Base-by-base conservation (phyloP, 1,140 invertebrate genomes). In the Diprion similis region DNA sequence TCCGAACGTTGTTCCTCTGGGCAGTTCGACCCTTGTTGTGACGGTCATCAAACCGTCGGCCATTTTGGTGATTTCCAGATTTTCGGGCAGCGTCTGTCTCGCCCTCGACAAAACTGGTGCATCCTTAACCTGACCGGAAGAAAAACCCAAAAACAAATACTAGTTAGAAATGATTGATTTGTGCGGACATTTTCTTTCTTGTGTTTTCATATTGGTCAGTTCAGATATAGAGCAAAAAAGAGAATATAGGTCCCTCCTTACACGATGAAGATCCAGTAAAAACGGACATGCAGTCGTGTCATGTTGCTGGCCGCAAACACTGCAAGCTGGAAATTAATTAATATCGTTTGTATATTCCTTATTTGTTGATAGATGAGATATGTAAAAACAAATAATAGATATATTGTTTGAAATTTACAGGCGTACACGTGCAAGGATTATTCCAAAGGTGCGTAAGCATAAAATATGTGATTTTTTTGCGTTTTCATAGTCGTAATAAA, bases 1-100 rank as follows among this genome's bases (percentile, higher is more conserved):
- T 9, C 89, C 89, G 76, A 89, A 88, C 71, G 86, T 85, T 9
- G 86, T 88, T 59, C 87, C 89, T 66, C 79, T 77, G 11, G 74
- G 70, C 66, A 89, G 82, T 15, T 73, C 46, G 65, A 78, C 72
- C 59, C 82, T 83, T 2, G 84, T 77, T 10, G 88, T 77, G 6
- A 87, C 82, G 9, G 81, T 79, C 6, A 78, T 81, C 1, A 80
- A 81, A 15, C 84, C 84, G 59, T 82, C 79, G 7, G 78, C 78
- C 71, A 85, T 80, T 69, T 72, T 72, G 17, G 81, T 75, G 18
- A 84, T 79, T 67, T 84, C 78, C 66, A 89, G 72, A 72, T 77
- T 83, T 59, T 83, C 76, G 18, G 89, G 89, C 10, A 89, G 75
- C 13, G 86, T 89, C 11, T 88, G 79, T 6, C 86, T 75, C 10